Conservation (phyloP, 1,140 invertebrate genomes). For the Pectinophora gossypiella region DNA sequence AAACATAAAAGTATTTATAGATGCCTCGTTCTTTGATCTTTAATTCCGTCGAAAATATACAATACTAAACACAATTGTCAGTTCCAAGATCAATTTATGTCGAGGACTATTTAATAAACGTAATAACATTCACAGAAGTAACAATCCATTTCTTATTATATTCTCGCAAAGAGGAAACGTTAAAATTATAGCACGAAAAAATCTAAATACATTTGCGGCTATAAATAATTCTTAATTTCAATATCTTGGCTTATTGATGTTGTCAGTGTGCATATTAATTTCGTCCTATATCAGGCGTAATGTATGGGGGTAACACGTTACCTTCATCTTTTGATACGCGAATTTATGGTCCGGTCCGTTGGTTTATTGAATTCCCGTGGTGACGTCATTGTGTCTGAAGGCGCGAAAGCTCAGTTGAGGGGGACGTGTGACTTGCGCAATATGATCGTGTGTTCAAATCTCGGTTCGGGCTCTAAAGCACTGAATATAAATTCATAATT, state of each 20-base stretch:
- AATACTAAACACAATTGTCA: too few relatives aligned
- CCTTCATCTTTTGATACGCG: slow-evolving; percentile 34
- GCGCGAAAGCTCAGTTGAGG: too few relatives aligned
- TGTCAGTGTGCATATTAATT: not conserved
- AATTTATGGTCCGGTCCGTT: slow-evolving; percentile 40
- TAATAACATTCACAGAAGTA: too few relatives aligned
- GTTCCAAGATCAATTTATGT: too few relatives aligned
- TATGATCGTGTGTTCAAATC: too few relatives aligned
- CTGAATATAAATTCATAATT: too few relatives aligned
- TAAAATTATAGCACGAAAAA: not conserved
- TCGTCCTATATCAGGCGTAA: not conserved
- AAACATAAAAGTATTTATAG: too few relatives aligned
- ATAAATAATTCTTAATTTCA: not conserved
- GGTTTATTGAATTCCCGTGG: slow-evolving; percentile 35
- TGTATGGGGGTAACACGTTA: not conserved
- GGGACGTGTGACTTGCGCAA: too few relatives aligned
- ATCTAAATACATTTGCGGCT: not conserved
- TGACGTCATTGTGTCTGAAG: slow-evolving; percentile 33
- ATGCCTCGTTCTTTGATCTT: too few relatives aligned
- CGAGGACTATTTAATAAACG: too few relatives aligned
- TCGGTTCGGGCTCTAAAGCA: too few relatives aligned
- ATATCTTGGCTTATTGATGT: not conserved
- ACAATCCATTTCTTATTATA: not conserved
- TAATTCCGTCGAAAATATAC: too few relatives aligned
- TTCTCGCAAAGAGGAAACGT: not conserved